phyloP scores from a whole-genome alignment of 2,113 vertebrate species.

The Bungarus multicinctus region DNA sequence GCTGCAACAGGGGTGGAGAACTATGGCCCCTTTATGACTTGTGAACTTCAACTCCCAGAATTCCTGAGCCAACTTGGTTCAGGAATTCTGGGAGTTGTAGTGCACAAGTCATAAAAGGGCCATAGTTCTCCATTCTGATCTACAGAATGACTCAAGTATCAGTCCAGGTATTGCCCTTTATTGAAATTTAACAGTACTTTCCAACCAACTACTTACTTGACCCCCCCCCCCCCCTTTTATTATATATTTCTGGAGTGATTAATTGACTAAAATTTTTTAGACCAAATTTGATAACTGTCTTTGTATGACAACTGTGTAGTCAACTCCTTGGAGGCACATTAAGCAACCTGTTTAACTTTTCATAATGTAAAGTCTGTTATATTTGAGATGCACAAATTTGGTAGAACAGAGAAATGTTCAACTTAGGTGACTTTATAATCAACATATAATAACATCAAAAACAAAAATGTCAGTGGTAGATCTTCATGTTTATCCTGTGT shows the following conservation, averaged over 20 bases:
- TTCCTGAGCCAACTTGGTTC: background rate
- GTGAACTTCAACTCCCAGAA: background rate
- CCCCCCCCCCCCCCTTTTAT: background rate
- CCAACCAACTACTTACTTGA: background rate
- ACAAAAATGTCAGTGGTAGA: background rate
- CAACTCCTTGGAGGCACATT: background rate
- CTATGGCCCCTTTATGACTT: background rate
- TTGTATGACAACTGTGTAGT: background rate
- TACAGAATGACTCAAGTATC: background rate
- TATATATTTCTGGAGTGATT: background rate
- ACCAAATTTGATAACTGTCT: background rate
- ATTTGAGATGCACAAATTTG: background rate
- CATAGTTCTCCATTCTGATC: background rate
- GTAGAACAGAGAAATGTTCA: background rate
- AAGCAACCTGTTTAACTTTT: background rate
- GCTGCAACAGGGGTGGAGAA: background rate
- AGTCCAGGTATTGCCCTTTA: background rate
- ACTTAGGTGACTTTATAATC: background rate
- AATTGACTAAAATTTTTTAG: background rate
- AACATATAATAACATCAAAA: background rate
- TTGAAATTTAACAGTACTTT: background rate
- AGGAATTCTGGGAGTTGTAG: no score
- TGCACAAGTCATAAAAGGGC: no score
- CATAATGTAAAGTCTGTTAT: background rate
- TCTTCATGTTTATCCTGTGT: background rate